phyloP scores from a whole-genome alignment of 1,140 invertebrate genomes.

The Achatina immaculata region DNA sequence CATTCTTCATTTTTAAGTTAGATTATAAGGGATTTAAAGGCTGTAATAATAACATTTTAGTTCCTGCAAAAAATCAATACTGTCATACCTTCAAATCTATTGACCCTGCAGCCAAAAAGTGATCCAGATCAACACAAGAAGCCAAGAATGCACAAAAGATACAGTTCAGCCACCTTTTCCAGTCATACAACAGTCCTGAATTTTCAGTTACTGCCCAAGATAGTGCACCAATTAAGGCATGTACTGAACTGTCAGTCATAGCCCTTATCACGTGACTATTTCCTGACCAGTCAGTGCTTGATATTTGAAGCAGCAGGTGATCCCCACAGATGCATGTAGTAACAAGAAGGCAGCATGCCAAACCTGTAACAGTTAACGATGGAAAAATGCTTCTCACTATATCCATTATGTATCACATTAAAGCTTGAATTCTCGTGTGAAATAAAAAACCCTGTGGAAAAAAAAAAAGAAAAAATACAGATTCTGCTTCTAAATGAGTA shows the following conservation, averaged over 20 bases:
- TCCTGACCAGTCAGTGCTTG: background rate
- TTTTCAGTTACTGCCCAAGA: background rate
- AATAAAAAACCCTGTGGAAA: background rate
- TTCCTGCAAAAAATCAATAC: background rate
- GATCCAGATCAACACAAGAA: background rate
- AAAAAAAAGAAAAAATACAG: too few species aligned
- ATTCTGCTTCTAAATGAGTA: too few species aligned
- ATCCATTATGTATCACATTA: background rate
- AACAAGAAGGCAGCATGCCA: background rate
- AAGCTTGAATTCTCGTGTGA: background rate
- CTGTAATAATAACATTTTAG: background rate
- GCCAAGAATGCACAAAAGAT: background rate
- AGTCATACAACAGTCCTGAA: background rate
- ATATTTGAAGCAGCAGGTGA: background rate
- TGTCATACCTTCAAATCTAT: background rate
- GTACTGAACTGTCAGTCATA: conserved; percentile 13
- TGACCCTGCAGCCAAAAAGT: conserved; percentile 18
- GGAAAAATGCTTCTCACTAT: background rate
- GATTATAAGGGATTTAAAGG: too few species aligned
- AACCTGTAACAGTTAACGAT: background rate
- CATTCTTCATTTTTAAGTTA: too few species aligned
- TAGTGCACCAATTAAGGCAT: conserved; percentile 15
- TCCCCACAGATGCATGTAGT: background rate
- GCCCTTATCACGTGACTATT: background rate
- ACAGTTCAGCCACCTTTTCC: background rate